Percentiles rank a stretch among this genome's conserved stretches.
These are phyloP conservation scores for Platysternon megacephalum DNA, from an alignment of 2,113 vertebrate species.

Conservation along the genomic window DNA sequence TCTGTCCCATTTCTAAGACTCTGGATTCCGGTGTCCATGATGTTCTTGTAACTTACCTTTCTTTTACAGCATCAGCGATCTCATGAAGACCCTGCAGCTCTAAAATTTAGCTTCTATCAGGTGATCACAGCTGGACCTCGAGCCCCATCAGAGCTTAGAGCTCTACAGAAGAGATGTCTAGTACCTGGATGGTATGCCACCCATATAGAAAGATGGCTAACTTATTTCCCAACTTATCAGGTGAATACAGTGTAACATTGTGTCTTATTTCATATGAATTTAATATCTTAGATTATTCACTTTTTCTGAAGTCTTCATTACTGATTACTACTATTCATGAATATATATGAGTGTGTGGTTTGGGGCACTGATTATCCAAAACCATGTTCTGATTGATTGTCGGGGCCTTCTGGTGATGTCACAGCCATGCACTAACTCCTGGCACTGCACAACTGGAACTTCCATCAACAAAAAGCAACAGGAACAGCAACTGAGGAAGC, in stretches of 20 bases:
- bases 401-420: not conserved
- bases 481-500: not conserved
- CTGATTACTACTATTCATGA: not conserved
- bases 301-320: not conserved
- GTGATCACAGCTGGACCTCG: slow-evolving; percentile 90
- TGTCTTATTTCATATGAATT: not conserved
- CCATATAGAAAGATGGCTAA: slow-evolving; percentile 94
- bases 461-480: not conserved
- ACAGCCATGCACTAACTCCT: not conserved
- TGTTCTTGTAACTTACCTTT: not conserved
- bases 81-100: slow-evolving; percentile 90
- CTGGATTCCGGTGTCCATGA: not conserved
- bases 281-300: not conserved
- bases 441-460: not conserved
- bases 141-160: slow-evolving; percentile 86
- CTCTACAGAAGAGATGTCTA: slow-evolving; percentile 92
- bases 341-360: not conserved
- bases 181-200: slow-evolving; percentile 91
- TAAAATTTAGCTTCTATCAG: slow-evolving; percentile 94
- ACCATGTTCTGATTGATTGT: not conserved
- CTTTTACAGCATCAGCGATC: slow-evolving; percentile 90
- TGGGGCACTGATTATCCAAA: not conserved
- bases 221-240: slow-evolving; percentile 91
- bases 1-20: not conserved
- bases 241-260: slow-evolving; percentile 66